Conservation (phyloP, 1,140 invertebrate genomes). For the Heliconius himera region DNA sequence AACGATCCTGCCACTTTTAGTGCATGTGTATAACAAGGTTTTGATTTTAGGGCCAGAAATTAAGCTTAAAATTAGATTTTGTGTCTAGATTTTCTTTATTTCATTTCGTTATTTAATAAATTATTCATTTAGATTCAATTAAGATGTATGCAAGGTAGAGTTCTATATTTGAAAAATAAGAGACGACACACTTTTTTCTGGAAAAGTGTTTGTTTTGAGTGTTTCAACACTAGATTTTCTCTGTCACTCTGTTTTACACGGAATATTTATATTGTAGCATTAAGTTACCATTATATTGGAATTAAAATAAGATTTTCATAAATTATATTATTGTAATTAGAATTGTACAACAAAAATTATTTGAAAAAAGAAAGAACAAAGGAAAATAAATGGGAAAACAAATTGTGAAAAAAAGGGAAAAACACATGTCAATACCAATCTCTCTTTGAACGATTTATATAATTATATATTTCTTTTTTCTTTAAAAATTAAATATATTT, state of each 20-base stretch:
- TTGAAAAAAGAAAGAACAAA: not conserved
- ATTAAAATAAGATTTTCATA: too few relatives aligned
- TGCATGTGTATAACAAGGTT: constrained; percentile 14
- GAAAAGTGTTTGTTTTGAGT: too few relatives aligned
- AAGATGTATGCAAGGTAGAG: too few relatives aligned
- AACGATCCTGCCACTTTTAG: constrained; percentile 46
- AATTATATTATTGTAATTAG: too few relatives aligned
- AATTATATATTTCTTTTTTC: not conserved
- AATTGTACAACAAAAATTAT: not conserved
- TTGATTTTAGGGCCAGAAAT: constrained; percentile 10
- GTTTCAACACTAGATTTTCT: too few relatives aligned
- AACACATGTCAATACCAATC: not conserved
- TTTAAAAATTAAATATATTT: not conserved
- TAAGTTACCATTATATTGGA: too few relatives aligned
- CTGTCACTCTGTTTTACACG: too few relatives aligned
- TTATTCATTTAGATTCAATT: too few relatives aligned
- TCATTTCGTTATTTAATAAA: too few relatives aligned
- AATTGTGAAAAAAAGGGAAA: not conserved
- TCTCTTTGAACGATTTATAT: not conserved
- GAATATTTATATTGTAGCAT: too few relatives aligned
- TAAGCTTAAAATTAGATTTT: not conserved
- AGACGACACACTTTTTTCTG: too few relatives aligned
- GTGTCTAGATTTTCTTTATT: not conserved
- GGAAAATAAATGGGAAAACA: not conserved
- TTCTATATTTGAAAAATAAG: too few relatives aligned